A percentile compares a stretch with the other conserved stretches of the same genome.
Evolutionary conservation across 2,113 vertebrate species (phyloP).

Genomic region (Corythornis cristatus): DNA sequence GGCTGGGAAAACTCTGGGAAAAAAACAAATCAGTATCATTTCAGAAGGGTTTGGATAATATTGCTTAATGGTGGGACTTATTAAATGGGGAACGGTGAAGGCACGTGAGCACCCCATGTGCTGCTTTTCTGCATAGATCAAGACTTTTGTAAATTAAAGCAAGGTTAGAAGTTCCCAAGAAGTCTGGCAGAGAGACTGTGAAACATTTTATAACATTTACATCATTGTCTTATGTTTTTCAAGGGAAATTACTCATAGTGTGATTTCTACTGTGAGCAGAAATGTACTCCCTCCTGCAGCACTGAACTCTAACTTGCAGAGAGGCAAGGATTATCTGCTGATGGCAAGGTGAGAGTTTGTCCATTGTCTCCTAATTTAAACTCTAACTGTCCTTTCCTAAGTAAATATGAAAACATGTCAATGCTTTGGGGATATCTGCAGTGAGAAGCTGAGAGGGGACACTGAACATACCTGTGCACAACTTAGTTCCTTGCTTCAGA

Average conservation of each 20-base stretch:
- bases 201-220: slow-evolving; percentile 66
- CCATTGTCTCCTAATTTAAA: not conserved
- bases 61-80: not conserved
- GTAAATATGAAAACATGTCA: not conserved
- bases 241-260: slow-evolving; percentile 67
- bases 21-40: not conserved
- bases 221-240: slow-evolving; percentile 67
- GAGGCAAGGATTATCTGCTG: not conserved
- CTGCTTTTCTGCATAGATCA: slow-evolving; percentile 31
- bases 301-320: not conserved
- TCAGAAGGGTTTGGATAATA: not conserved
- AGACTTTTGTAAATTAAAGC: slow-evolving; percentile 32
- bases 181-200: slow-evolving; percentile 33
- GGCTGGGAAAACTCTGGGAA: not conserved
- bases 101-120: not conserved
- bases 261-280: slow-evolving; percentile 18
- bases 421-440: not conserved
- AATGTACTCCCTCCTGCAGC: not conserved
- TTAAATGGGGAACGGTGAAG: not conserved
- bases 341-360: not conserved
- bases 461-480: not conserved
- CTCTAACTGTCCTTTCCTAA: not conserved
- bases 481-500: not conserved
- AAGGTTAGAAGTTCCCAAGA: slow-evolving; percentile 34
- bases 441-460: not conserved